Conservation (phyloP, 2,113 vertebrate genomes). For the Romanogobio albipinnatus region DNA sequence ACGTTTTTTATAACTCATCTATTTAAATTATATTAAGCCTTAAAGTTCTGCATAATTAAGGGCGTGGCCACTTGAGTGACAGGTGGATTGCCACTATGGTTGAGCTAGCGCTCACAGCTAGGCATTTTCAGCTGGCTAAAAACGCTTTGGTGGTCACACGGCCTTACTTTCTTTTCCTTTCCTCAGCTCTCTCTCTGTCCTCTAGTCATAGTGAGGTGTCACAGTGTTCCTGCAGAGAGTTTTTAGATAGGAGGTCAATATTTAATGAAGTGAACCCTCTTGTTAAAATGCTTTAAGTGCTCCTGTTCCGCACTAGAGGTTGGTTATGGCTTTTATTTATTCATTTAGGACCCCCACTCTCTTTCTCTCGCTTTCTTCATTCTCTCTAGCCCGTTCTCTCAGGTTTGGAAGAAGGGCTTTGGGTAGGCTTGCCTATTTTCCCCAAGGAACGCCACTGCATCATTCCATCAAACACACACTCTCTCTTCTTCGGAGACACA, state of each 20-base stretch:
- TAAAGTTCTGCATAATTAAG: too few relatives aligned
- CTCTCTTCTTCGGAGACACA: background rate
- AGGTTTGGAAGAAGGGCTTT: slow-evolving; percentile 50
- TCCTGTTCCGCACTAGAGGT: slow-evolving; percentile 71
- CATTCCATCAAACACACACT: slow-evolving; percentile 70
- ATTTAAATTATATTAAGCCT: too few relatives aligned
- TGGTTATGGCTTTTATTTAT: slow-evolving; percentile 77
- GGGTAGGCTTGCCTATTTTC: slow-evolving; percentile 32
- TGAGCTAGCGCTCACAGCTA: too few relatives aligned
- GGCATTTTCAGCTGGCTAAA: too few relatives aligned
- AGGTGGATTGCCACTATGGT: too few relatives aligned
- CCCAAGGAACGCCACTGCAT: slow-evolving; percentile 76
- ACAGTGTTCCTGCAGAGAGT: slow-evolving; percentile 65
- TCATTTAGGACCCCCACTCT: slow-evolving; percentile 70
- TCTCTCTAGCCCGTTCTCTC: slow-evolving; percentile 64
- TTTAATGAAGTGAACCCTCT: slow-evolving; percentile 81
- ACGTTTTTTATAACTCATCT: too few relatives aligned
- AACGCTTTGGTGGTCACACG: too few relatives aligned
- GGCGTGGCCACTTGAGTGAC: too few relatives aligned
- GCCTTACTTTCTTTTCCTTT: background rate
- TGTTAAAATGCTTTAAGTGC: slow-evolving; percentile 80
- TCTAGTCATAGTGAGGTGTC: background rate
- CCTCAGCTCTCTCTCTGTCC: background rate
- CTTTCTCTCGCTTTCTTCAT: slow-evolving; percentile 60
- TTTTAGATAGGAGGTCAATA: slow-evolving; percentile 77